A percentile compares a stretch with the other conserved stretches of the same genome.
Conservation (phyloP, 2,888 invertebrate species). For the Cephus sareptanus region DNA sequence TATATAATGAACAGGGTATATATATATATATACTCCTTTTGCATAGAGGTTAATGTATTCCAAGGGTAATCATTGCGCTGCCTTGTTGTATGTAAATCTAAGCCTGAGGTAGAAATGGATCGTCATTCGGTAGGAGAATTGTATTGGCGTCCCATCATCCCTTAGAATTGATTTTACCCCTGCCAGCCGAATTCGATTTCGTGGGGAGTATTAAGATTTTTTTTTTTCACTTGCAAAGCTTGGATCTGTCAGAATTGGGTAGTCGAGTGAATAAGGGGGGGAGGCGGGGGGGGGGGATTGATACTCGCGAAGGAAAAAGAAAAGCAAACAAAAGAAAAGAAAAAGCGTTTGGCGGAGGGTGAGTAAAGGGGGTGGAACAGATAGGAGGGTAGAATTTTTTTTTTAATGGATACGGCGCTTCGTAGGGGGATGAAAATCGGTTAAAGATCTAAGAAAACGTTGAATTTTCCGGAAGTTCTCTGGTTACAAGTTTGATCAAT, state of each 20-base stretch:
- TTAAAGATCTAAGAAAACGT: too few relatives aligned
- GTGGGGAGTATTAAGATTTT: conserved; percentile 1
- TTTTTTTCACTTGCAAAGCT: not conserved
- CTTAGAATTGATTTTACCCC: conserved; percentile 16
- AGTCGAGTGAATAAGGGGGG: not conserved
- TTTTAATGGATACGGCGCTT: too few relatives aligned
- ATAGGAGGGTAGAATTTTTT: too few relatives aligned
- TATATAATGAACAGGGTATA: too few relatives aligned
- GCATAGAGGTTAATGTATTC: conserved; percentile 50
- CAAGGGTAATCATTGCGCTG: conserved; percentile 50
- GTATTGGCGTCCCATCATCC: conserved; percentile 26
- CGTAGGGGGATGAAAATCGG: too few relatives aligned
- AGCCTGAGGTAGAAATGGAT: conserved; percentile 40
- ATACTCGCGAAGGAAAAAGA: not conserved
- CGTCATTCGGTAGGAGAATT: conserved; percentile 27
- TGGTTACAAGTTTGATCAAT: too few relatives aligned
- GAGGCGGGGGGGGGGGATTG: not conserved
- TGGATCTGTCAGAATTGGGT: not conserved
- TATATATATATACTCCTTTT: conserved; percentile 23
- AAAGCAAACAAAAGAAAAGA: not conserved
- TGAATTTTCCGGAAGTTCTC: too few relatives aligned
- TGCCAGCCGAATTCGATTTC: conserved; percentile 14
- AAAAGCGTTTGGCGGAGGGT: too few relatives aligned
- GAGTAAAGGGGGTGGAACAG: too few relatives aligned
- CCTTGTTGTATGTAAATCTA: conserved; percentile 52